Conservation (phyloP, 2,797 vertebrate species). For the Chloroceryle amazona region DNA sequence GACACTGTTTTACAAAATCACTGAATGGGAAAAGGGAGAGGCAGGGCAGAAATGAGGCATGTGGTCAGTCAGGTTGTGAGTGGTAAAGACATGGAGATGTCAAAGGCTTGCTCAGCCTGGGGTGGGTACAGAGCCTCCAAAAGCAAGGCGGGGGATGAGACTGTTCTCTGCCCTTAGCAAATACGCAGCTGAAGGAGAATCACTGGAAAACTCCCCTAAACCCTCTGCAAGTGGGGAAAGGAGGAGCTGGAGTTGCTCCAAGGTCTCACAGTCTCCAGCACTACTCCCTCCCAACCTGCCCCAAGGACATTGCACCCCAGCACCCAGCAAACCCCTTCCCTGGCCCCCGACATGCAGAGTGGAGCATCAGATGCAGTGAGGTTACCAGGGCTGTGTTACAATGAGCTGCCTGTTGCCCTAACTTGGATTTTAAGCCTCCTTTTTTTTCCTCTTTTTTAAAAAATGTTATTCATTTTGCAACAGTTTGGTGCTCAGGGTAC, state of each 20-base stretch:
- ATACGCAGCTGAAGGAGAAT: not conserved
- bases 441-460: no score
- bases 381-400: accelerated
- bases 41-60: not conserved
- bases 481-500: not conserved
- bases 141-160: accelerated
- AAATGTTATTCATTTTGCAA: not conserved
- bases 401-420: not conserved
- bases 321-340: not conserved
- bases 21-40: not conserved
- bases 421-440: not conserved
- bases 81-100: not conserved
- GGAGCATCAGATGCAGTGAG: accelerated
- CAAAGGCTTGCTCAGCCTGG: not conserved
- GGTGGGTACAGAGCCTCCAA: not conserved
- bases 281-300: not conserved
- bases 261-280: not conserved
- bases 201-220: not conserved
- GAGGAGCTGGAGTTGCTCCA: not conserved
- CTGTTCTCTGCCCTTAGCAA: not conserved
- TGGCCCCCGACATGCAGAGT: not conserved
- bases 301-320: not conserved
- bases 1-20: not conserved
- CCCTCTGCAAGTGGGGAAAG: not conserved
- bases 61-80: not conserved